Conservation (phyloP, 1,140 invertebrate genomes). For the Dinoponera quadriceps region DNA sequence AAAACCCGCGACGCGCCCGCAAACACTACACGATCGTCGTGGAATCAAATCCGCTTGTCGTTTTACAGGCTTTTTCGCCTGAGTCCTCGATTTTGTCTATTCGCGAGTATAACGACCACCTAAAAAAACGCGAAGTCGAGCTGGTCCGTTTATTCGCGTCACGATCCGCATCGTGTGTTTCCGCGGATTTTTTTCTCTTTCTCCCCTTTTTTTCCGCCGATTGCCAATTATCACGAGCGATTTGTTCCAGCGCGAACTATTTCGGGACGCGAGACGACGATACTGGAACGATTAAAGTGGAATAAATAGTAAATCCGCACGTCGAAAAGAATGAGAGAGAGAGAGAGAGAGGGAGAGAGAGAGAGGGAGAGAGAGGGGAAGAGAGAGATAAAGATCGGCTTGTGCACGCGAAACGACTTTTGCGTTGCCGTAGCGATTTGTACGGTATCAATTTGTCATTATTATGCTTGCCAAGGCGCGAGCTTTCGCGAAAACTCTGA, state of each 20-base stretch:
- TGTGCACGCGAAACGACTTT: conserved; percentile 41
- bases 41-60: conserved; percentile 22
- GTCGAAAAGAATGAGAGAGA: background rate
- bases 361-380: background rate
- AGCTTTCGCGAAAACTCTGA: conserved; percentile 20
- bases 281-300: conserved; percentile 38
- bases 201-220: conserved; percentile 8
- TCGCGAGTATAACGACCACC: conserved; percentile 22
- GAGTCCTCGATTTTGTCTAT: conserved; percentile 30
- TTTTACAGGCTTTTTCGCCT: conserved; percentile 15
- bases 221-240: conserved; percentile 56
- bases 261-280: conserved; percentile 7
- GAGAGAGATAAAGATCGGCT: background rate
- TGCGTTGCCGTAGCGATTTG: conserved; percentile 5
- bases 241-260: conserved; percentile 37
- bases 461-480: conserved; percentile 31
- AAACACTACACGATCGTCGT: conserved; percentile 3
- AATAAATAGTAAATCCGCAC: conserved; percentile 57
- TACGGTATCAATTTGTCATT: conserved; percentile 52
- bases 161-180: conserved; percentile 16
- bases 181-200: conserved; percentile 31
- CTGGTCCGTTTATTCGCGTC: conserved; percentile 54
- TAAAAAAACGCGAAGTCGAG: conserved; percentile 48
- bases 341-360: background rate
- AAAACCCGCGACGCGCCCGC: background rate